Base-by-base conservation (phyloP, 2,888 invertebrate species). In the Nomada flava region DNA sequence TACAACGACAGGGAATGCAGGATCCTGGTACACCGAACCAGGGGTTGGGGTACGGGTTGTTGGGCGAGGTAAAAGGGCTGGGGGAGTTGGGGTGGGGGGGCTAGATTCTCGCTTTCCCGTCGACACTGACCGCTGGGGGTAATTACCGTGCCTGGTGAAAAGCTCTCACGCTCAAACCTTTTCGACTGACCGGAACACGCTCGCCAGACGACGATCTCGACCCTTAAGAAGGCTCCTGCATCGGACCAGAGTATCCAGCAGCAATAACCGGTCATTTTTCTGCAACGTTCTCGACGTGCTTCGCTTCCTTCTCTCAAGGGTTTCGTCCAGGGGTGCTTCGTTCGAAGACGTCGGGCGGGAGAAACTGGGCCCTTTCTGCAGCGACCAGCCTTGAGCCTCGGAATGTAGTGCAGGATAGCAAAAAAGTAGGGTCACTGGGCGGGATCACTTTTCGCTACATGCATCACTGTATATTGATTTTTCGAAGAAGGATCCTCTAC, bases 161-260 rank as follows among this genome's bases (percentile, higher is more conserved):
- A 91, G 91, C 88, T 92, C 93, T 93, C 93, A 93, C 93, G 93
- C 90, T 93, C 90, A 79, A 88, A 89, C 89, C 90, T 90, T 90
- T 91, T 86, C 64, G 57, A 64, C 63, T 64, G 42, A 68, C 69
- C 72, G 65, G 76, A 55, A 76, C n/a, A 23, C 71, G 86, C 78
- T 64, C 36, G 76, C 20, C 74, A 63, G 79, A 74, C 85, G 62
- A 72, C 71, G 70, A 64, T 74, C 47, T 18, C 81, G 79, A 79
- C 77, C 86, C 82, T 78, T 83, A 79, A 85, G 82, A 84, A 74
- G 72, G 80, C 60, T 76, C 82, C 78, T 72, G 75, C 80, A 68
- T 82, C 77, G 64, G n/a, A 44, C 73, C 60, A 55, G 73, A 78
- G 70, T 57, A 80, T 70, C 42, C 64, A 53, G 62, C n/a, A 20